Conservation (phyloP, 1,140 invertebrate species). For the Pogonomyrmex californicus region DNA sequence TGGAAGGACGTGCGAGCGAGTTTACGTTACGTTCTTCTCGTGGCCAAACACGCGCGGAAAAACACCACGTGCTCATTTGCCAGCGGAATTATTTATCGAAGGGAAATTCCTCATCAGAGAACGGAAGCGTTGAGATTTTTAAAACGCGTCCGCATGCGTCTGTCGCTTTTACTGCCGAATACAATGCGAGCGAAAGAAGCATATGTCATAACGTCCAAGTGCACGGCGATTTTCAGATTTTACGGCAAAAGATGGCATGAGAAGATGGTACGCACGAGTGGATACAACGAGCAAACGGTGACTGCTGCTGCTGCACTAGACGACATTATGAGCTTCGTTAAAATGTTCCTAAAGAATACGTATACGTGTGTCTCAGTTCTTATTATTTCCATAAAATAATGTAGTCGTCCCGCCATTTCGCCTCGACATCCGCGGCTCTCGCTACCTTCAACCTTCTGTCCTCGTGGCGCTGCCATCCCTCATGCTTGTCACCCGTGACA, state of each 20-base stretch:
- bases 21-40: background rate
- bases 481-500: conserved; percentile 51
- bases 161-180: background rate
- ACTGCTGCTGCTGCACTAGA: background rate
- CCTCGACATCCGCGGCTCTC: conserved; percentile 33
- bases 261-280: background rate
- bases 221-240: background rate
- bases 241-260: background rate
- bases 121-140: background rate
- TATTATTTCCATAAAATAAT: conserved; percentile 53
- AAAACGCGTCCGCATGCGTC: background rate
- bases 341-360: conserved; percentile 34
- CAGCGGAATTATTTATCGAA: conserved; percentile 37
- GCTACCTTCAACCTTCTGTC: conserved; percentile 45
- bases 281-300: background rate
- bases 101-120: background rate
- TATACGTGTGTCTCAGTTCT: conserved; percentile 7
- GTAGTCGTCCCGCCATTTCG: conserved; percentile 28
- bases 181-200: background rate
- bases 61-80: background rate
- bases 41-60: background rate
- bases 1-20: background rate
- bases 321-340: conserved; percentile 15
- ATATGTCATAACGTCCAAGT: background rate
- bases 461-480: conserved; percentile 38